Evolutionary conservation across 2,113 vertebrate genomes (phyloP), one percentile per base, ranked within the genome.

Genomic region (Neogobius melanostomus): DNA sequence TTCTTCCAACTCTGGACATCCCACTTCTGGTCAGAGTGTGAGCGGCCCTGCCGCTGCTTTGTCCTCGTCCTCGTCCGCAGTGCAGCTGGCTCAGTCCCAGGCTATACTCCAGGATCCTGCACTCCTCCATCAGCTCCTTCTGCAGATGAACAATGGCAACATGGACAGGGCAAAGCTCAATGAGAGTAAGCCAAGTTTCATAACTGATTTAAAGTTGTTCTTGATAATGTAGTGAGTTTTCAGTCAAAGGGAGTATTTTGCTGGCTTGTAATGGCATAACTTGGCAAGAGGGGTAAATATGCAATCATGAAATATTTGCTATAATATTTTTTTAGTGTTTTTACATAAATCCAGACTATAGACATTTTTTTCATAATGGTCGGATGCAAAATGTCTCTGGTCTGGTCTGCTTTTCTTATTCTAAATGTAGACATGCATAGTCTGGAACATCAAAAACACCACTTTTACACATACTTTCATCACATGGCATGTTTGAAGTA

Each of bases 141-240:
- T 99, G 88, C 98, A 98, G 91, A 94, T 98, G 91, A 98, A 97
- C 91, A 98, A 97, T 88, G 95, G 95, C 91, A 97, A 91, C 63
- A 94, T 98, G 92, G 98, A 99, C 90, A 94, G 98, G 95, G 95
- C 95, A 59, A 98, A 98, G 93, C 97, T 98, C 88, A 98, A 98
- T 71, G 98, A 99, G 93, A 97, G 98, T 99, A 21, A 64, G 62
- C 28, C 28, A 3, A 9, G 12, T n/a, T 44, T 28, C 12, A 50
- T 11, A 53, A 17, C 52, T 16, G 11, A 53, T 9, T 36, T 36
- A 3, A 36, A 36, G 28, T 36, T 36, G 1, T 36, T 36, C 28
- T 36, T 36, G 28, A 36, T 36, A 36, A 36, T 36, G 4, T 36
- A 5, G 28, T 36, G 28, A 5, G 28, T 17, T 17, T 53, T 53